Evolutionary conservation across 2,113 vertebrate species (phyloP).

Genomic region (Osmerus mordax): DNA sequence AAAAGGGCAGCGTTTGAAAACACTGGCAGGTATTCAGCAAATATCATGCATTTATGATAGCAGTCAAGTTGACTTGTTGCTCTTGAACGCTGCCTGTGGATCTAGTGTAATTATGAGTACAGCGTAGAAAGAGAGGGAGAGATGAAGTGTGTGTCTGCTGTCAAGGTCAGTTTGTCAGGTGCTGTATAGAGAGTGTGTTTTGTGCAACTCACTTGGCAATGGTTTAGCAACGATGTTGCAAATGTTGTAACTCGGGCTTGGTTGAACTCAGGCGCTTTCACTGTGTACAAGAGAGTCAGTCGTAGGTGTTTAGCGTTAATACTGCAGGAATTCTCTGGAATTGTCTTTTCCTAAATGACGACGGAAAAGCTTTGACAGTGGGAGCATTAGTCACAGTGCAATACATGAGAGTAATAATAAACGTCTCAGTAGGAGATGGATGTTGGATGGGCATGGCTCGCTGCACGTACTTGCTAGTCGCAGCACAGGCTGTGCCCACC

Average conservation of each 20-base stretch:
- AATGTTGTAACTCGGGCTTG: neutral
- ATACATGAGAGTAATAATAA: conserved; percentile 66
- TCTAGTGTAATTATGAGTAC: conserved; percentile 39
- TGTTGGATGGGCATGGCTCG: conserved; percentile 65
- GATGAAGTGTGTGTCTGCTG: conserved; percentile 55
- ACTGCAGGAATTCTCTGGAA: conserved; percentile 60
- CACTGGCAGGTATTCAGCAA: conserved; percentile 64
- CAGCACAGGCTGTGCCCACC: conserved; percentile 42
- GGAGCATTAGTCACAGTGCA: conserved; percentile 63
- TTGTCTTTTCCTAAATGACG: conserved; percentile 62
- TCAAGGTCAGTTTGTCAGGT: conserved; percentile 54
- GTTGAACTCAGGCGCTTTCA: conserved; percentile 30
- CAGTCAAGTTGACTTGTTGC: conserved; percentile 43
- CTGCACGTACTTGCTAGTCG: conserved; percentile 68
- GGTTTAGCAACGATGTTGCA: conserved; percentile 10
- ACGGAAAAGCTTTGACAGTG: conserved; percentile 59
- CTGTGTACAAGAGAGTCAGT: conserved; percentile 59
- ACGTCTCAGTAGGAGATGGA: conserved; percentile 61
- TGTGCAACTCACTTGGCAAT: conserved; percentile 18
- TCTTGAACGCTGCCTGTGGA: conserved; percentile 45
- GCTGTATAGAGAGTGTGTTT: conserved; percentile 26
- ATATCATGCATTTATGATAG: conserved; percentile 47
- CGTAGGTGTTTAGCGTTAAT: conserved; percentile 55
- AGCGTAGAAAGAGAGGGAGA: conserved; percentile 32
- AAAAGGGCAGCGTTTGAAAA: conserved; percentile 58